A percentile compares a stretch with the other conserved stretches of the same genome.
phyloP scores from a whole-genome alignment of 2,888 invertebrate genomes.

The Boloria euphrosyne region DNA sequence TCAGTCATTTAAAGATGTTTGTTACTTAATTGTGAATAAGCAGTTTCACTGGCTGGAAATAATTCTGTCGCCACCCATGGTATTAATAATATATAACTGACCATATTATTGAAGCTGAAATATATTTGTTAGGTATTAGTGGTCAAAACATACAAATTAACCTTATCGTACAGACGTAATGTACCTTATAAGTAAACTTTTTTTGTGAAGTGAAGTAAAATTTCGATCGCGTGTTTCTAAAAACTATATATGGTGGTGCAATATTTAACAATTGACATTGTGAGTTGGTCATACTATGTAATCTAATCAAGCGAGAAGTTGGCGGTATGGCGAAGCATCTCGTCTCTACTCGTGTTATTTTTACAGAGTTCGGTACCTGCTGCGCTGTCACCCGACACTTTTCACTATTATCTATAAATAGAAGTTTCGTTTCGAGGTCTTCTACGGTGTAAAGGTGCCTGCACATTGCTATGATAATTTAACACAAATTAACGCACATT shows the following conservation, averaged over 20 bases:
- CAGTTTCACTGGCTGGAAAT: too few relatives aligned
- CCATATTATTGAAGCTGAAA: too few relatives aligned
- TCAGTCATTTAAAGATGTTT: too few relatives aligned
- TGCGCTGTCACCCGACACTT: constrained; percentile 21
- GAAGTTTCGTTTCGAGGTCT: constrained; percentile 24
- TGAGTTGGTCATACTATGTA: constrained; percentile 58
- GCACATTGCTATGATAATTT: constrained; percentile 8
- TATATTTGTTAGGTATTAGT: too few relatives aligned
- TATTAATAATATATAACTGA: too few relatives aligned
- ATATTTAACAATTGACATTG: constrained; percentile 72
- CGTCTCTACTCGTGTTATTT: constrained; percentile 19
- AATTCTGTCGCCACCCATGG: too few relatives aligned
- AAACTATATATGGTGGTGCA: constrained; percentile 77
- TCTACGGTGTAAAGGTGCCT: constrained; percentile 15
- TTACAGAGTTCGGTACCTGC: constrained; percentile 23
- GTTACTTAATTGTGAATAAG: too few relatives aligned
- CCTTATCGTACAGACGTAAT: constrained; percentile 29
- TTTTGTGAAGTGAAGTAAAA: constrained; percentile 68
- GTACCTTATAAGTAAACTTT: constrained; percentile 62
- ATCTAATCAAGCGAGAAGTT: constrained; percentile 48
- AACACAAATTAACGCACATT: background rate
- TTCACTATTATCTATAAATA: constrained; percentile 16
- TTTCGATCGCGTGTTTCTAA: constrained; percentile 69
- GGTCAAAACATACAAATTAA: too few relatives aligned
- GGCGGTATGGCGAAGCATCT: constrained; percentile 27